Percentiles rank a stretch among this genome's conserved stretches.
Conservation (phyloP, 2,888 invertebrate species). For the Xestoiulus laeticollis region DNA sequence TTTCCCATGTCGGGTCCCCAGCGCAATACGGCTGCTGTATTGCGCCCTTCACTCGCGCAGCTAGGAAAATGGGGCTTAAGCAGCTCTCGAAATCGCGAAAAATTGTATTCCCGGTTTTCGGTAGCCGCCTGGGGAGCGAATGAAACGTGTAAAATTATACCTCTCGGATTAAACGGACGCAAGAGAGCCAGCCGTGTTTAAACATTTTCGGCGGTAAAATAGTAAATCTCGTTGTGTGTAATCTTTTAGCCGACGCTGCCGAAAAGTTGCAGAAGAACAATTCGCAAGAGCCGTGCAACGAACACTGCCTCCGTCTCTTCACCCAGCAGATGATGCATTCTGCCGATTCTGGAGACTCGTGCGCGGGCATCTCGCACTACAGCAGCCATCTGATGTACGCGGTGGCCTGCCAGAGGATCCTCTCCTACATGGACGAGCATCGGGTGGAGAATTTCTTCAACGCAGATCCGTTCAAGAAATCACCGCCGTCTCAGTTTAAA, state of each 20-base stretch:
- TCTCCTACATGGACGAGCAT: conserved; percentile 57
- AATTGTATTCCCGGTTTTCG: no score
- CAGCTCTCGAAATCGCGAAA: no score
- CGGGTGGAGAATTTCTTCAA: conserved; percentile 57
- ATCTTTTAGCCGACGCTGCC: not conserved
- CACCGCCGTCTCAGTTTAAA: conserved; percentile 54
- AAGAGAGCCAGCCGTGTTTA: no score
- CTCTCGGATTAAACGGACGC: no score
- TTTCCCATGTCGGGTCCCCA: no score
- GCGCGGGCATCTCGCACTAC: conserved; percentile 56
- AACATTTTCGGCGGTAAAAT: no score
- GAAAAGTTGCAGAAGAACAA: not conserved
- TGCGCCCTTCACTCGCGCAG: no score
- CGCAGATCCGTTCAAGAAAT: conserved; percentile 56
- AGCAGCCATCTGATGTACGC: conserved; percentile 57
- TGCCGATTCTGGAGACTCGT: conserved; percentile 48
- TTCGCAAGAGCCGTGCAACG: conserved; percentile 56
- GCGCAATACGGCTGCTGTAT: no score
- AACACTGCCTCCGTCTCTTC: conserved; percentile 56
- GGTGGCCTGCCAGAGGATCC: conserved; percentile 57
- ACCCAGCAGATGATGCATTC: conserved; percentile 56
- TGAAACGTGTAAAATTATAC: no score
- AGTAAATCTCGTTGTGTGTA: no score
- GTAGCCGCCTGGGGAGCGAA: no score
- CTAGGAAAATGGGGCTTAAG: no score